A percentile compares a stretch with the other conserved stretches of the same genome.
phyloP scores from a whole-genome alignment of 1,140 invertebrate genomes.

The Hydropsyche tenuis region DNA sequence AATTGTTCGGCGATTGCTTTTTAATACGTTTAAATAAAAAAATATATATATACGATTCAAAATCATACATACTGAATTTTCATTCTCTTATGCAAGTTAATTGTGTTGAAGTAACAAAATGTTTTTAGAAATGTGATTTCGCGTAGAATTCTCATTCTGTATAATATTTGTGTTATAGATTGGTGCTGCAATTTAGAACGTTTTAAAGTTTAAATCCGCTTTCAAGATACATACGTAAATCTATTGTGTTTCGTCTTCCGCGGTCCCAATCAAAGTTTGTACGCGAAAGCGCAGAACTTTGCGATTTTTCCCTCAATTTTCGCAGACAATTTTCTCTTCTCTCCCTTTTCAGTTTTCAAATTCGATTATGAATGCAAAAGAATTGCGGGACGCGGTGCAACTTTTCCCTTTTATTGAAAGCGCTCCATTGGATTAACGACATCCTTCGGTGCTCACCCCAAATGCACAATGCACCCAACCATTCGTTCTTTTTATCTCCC shows the following conservation, averaged over 20 bases:
- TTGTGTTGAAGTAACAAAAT: too few species aligned
- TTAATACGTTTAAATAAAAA: too few species aligned
- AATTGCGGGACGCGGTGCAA: constrained; percentile 6
- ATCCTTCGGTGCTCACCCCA: background rate
- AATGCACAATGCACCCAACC: constrained; percentile 7
- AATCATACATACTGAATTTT: too few species aligned
- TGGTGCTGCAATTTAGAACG: background rate
- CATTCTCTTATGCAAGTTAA: too few species aligned
- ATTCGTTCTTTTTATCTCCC: constrained; percentile 10
- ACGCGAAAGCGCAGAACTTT: background rate
- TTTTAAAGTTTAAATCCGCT: background rate
- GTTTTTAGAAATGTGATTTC: too few species aligned
- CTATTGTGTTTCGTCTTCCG: background rate
- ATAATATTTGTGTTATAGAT: background rate
- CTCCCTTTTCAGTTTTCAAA: background rate
- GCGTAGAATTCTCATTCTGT: background rate
- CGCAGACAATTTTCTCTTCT: background rate
- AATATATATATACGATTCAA: too few species aligned
- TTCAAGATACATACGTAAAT: background rate
- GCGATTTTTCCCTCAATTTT: background rate
- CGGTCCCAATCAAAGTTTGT: constrained; percentile 11
- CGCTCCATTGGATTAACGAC: constrained; percentile 5
- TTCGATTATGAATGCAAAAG: constrained; percentile 23
- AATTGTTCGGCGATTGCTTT: background rate
- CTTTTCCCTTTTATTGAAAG: constrained; percentile 8